phyloP scores from a whole-genome alignment of 2,888 invertebrate genomes.

The Rambutsinella grinnellia region DNA sequence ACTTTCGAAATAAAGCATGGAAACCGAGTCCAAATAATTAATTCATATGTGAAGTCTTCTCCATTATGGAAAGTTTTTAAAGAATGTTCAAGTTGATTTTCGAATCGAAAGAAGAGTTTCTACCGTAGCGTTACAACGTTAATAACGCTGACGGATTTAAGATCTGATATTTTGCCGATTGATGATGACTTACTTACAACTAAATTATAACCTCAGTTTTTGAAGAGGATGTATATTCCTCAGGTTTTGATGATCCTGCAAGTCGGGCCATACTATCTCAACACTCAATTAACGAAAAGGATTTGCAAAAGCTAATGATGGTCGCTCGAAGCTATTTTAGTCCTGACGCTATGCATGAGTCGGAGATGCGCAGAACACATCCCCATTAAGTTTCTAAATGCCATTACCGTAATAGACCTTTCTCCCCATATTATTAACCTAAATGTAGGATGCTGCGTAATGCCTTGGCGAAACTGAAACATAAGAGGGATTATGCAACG shows the following conservation, averaged over 20 bases:
- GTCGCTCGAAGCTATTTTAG: constrained; percentile 32
- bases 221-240: constrained; percentile 4
- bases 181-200: background rate
- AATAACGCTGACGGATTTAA: constrained; percentile 6
- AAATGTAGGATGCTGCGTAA: constrained; percentile 55
- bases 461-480: constrained; percentile 59
- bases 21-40: constrained; percentile 34
- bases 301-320: constrained; percentile 2
- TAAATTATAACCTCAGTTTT: constrained; percentile 34
- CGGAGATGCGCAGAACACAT: constrained; percentile 25
- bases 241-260: background rate
- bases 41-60: constrained; percentile 38
- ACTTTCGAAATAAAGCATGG: constrained; percentile 52
- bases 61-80: constrained; percentile 35
- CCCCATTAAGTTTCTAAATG: constrained; percentile 56
- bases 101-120: constrained; percentile 13
- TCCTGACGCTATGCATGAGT: constrained; percentile 26
- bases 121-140: constrained; percentile 45
- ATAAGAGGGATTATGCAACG: constrained; percentile 57
- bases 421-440: constrained; percentile 51
- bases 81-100: constrained; percentile 33
- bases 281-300: constrained; percentile 14
- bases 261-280: constrained; percentile 43
- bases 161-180: constrained; percentile 2
- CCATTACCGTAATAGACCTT: constrained; percentile 52